phyloP scores from a whole-genome alignment of 1,140 invertebrate genomes.

The Dryas iulia region DNA sequence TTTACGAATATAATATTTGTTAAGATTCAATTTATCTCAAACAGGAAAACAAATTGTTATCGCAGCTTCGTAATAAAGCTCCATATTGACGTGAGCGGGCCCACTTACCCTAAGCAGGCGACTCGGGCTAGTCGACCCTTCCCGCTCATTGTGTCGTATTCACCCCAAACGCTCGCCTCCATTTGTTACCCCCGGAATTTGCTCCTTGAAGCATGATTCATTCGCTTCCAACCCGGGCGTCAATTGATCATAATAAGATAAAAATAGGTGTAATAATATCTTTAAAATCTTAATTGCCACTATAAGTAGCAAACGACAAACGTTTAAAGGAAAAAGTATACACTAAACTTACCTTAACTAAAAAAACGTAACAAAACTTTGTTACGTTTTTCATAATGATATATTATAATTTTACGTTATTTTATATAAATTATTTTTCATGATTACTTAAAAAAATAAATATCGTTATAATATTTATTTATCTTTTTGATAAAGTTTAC shows the following conservation, averaged over 20 bases:
- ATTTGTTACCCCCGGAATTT: constrained; percentile 76
- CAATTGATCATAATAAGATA: constrained; percentile 68
- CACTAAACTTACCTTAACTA: no score
- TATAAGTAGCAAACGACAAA: background rate
- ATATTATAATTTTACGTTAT: no score
- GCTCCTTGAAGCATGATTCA: constrained; percentile 77
- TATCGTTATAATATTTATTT: no score
- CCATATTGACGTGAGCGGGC: constrained; percentile 71
- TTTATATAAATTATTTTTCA: no score
- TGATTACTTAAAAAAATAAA: no score
- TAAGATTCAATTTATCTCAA: constrained; percentile 17
- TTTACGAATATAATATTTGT: background rate
- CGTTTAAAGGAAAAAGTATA: no score
- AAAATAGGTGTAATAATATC: constrained; percentile 30
- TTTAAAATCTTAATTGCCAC: background rate
- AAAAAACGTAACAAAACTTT: no score
- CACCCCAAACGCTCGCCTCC: constrained; percentile 73
- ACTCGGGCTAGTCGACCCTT: constrained; percentile 60
- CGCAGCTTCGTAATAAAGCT: constrained; percentile 68
- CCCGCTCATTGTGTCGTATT: constrained; percentile 71
- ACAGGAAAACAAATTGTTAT: constrained; percentile 66
- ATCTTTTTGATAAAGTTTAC: background rate
- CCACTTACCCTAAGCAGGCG: constrained; percentile 71
- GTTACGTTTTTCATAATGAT: no score
- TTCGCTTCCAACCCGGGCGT: constrained; percentile 54